phyloP scores from a whole-genome alignment of 2,113 vertebrate species.

The Opisthocomus hoazin region DNA sequence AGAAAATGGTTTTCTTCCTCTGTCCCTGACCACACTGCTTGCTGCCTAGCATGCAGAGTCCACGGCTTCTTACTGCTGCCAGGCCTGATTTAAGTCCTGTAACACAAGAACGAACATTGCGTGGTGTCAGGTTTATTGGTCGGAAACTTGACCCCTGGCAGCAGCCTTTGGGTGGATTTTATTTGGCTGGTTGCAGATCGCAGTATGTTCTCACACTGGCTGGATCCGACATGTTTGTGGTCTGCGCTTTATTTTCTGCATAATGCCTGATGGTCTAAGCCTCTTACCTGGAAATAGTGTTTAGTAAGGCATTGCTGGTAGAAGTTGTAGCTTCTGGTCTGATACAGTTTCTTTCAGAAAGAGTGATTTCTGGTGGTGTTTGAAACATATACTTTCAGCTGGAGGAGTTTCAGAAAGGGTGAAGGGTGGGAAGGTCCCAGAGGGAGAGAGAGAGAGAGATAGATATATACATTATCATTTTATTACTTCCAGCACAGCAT shows the following conservation, averaged over 20 bases:
- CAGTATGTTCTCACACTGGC: background rate
- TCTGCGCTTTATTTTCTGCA: background rate
- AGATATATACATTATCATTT: background rate
- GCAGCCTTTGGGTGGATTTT: background rate
- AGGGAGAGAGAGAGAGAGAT: no score
- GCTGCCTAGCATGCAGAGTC: background rate
- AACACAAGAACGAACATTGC: background rate
- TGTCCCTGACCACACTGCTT: fast-evolving
- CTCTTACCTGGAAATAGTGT: background rate
- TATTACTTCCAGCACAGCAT: background rate
- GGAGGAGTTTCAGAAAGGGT: background rate
- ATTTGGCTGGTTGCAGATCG: background rate
- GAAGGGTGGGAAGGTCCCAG: background rate
- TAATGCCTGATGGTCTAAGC: background rate
- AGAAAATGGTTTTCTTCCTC: background rate
- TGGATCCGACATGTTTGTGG: background rate
- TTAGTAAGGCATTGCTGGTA: background rate
- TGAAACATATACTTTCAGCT: background rate
- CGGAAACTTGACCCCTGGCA: background rate
- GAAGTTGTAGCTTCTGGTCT: background rate
- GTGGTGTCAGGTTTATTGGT: background rate
- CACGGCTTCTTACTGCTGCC: background rate
- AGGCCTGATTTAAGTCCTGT: background rate
- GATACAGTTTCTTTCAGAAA: background rate
- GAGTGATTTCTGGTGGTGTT: background rate